Conservation (phyloP, 1,140 invertebrate species). For the Olivierus martensii region DNA sequence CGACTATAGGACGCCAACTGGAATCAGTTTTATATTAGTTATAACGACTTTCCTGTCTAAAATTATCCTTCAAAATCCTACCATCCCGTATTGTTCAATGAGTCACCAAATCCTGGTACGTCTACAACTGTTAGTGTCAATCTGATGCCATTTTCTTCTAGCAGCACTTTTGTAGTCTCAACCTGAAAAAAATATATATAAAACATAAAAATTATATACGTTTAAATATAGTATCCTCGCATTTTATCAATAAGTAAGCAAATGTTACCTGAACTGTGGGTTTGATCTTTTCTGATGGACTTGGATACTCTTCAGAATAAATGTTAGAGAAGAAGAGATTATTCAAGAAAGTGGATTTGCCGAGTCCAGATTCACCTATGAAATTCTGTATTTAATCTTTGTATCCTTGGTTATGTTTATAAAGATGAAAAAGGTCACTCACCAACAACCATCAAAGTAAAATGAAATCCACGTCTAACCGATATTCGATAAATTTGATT, state of each 20-base stretch:
- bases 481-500: too few species aligned
- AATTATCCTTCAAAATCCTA: too few species aligned
- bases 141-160: constrained; percentile 51
- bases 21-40: neutral
- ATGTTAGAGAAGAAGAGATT: constrained; percentile 96
- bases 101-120: constrained; percentile 53
- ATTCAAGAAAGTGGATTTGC: constrained; percentile 97
- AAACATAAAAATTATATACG: too few species aligned
- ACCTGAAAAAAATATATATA: constrained; percentile 40
- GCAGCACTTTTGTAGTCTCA: constrained; percentile 74
- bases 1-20: constrained; percentile 92
- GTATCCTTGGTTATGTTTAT: too few species aligned
- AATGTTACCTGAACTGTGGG: constrained; percentile 81
- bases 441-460: too few species aligned
- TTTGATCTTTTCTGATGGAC: constrained; percentile 65
- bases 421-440: too few species aligned
- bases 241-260: too few species aligned
- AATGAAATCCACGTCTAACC: too few species aligned
- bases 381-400: too few species aligned
- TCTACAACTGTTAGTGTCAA: constrained; percentile 44
- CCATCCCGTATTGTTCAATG: constrained; percentile 50
- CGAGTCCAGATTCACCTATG: constrained; percentile 81
- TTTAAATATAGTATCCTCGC: too few species aligned
- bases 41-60: too few species aligned
- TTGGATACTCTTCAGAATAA: constrained; percentile 75